Conservation (phyloP, 2,888 invertebrate genomes). For the Folsomia manolachei region DNA sequence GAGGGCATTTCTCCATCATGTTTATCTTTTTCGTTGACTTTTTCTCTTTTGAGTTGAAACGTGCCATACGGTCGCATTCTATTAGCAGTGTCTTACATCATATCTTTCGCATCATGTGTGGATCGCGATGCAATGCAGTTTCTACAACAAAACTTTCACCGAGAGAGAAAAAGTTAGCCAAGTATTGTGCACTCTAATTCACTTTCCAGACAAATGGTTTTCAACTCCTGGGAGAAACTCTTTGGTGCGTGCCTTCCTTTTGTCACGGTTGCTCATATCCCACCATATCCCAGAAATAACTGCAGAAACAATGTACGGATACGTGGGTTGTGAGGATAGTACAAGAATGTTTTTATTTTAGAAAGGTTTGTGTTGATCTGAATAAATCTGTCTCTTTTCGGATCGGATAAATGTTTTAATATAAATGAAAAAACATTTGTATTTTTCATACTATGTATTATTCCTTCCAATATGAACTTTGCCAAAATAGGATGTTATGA, state of each 20-base stretch:
- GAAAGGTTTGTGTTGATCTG: too few species aligned
- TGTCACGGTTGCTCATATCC: not conserved
- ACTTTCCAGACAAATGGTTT: constrained; percentile 31
- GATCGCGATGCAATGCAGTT: not conserved
- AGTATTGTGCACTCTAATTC: constrained; percentile 26
- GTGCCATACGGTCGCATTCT: not conserved
- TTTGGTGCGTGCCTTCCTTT: not conserved
- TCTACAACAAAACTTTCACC: too few species aligned
- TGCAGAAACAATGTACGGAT: not conserved
- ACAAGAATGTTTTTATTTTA: too few species aligned
- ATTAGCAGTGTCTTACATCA: not conserved
- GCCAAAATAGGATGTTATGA: too few species aligned
- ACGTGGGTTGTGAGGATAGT: not conserved
- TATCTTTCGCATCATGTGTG: not conserved
- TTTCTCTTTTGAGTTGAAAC: not conserved
- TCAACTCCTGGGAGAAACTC: constrained; percentile 14
- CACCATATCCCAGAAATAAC: not conserved
- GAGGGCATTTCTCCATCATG: too few species aligned
- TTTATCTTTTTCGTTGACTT: too few species aligned
- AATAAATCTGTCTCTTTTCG: too few species aligned
- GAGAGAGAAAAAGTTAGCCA: constrained; percentile 6
- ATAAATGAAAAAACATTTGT: too few species aligned
- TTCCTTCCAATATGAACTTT: too few species aligned
- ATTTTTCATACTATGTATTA: too few species aligned
- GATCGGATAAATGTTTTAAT: too few species aligned